A percentile compares a stretch with the other conserved stretches of the same genome.
Conservation (phyloP, 2,888 invertebrate genomes). For the Synanthedon vespiformis region DNA sequence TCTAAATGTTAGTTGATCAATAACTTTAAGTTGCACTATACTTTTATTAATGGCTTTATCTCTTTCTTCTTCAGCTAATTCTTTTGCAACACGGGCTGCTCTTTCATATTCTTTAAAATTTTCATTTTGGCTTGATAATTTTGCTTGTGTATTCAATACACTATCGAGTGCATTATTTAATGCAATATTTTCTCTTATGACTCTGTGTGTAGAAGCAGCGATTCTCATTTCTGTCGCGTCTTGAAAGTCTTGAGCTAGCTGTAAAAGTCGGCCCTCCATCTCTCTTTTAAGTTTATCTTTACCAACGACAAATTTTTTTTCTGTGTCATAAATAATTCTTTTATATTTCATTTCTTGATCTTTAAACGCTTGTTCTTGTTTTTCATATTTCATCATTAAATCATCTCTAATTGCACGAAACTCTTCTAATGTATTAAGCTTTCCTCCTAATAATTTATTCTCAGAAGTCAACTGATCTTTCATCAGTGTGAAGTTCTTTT, state of each 20-base stretch:
- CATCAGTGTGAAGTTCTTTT: conserved; percentile 80
- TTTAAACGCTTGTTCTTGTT: conserved; percentile 80
- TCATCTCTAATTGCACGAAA: conserved; percentile 88
- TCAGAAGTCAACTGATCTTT: conserved; percentile 89
- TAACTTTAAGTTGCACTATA: conserved; percentile 73
- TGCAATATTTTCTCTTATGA: conserved; percentile 86
- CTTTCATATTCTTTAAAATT: conserved; percentile 71
- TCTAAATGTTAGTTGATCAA: conserved; percentile 72
- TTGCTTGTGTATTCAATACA: conserved; percentile 73
- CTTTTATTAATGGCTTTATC: conserved; percentile 73
- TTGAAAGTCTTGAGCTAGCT: conserved; percentile 87
- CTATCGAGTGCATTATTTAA: conserved; percentile 81
- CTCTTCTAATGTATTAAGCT: conserved; percentile 90
- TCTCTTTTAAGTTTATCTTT: conserved; percentile 88
- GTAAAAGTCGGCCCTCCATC: conserved; percentile 86
- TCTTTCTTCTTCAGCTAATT: conserved; percentile 73
- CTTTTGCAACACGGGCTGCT: conserved; percentile 62
- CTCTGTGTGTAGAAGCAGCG: conserved; percentile 88
- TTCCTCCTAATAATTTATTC: conserved; percentile 87
- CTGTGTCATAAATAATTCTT: conserved; percentile 81
- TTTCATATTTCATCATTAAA: conserved; percentile 84
- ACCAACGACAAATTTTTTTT: conserved; percentile 79
- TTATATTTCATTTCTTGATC: conserved; percentile 84
- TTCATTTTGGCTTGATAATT: conserved; percentile 73
- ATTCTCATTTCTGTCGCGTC: conserved; percentile 88